These are phyloP conservation scores for Channa argus DNA, from an alignment of 2,113 vertebrate genomes.

Conservation along the genomic window DNA sequence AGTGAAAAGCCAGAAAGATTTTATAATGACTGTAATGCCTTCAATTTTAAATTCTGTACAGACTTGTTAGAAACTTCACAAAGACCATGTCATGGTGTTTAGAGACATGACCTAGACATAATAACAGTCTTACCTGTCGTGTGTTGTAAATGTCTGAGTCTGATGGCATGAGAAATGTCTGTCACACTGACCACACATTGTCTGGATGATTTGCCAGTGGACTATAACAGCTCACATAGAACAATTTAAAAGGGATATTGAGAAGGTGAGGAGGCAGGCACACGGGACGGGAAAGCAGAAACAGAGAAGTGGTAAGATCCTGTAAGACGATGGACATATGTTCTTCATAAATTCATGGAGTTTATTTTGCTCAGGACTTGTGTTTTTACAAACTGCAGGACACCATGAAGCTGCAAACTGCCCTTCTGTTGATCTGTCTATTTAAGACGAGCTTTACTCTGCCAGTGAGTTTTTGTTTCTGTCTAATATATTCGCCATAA, in stretches of 20 bases:
- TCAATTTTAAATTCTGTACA: constrained; percentile 6
- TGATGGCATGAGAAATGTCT: constrained; percentile 69
- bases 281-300: constrained; percentile 34
- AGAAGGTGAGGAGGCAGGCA: constrained; percentile 24
- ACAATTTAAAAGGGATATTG: constrained; percentile 67
- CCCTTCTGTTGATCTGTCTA: constrained; percentile 64
- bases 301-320: constrained; percentile 49
- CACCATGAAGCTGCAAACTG: constrained; percentile 70
- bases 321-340: too few relatives aligned
- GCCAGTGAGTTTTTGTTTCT: constrained; percentile 65
- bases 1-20: neutral
- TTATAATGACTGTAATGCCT: neutral
- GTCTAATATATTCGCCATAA: neutral
- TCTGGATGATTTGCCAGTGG: constrained; percentile 52
- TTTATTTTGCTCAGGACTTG: too few relatives aligned
- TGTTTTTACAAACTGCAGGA: constrained; percentile 25
- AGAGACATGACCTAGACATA: constrained; percentile 74
- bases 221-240: constrained; percentile 30
- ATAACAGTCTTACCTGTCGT: constrained; percentile 60
- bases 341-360: too few relatives aligned
- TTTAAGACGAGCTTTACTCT: constrained; percentile 66
- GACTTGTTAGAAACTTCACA: constrained; percentile 34
- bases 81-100: constrained; percentile 50
- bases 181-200: constrained; percentile 68
- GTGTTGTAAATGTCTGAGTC: constrained; percentile 70